phyloP scores from a whole-genome alignment of 2,113 vertebrate genomes.

The Calonectris borealis region DNA sequence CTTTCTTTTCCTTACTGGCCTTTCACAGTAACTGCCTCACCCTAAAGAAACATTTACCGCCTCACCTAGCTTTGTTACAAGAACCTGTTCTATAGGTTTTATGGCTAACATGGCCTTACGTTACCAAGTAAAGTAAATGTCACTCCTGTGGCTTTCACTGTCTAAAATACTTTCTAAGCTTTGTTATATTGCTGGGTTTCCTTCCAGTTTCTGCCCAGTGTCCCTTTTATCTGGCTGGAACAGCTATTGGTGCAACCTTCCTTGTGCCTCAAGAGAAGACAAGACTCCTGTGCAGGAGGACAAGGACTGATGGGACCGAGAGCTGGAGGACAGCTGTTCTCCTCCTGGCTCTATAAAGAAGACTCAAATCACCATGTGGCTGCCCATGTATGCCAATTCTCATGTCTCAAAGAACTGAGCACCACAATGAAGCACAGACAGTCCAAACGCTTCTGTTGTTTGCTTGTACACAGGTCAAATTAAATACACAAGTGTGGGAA shows the following conservation, averaged over 20 bases:
- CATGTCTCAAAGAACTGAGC: neutral
- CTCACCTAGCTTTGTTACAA: neutral
- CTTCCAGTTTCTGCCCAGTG: neutral
- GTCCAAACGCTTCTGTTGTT: neutral
- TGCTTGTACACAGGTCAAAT: neutral
- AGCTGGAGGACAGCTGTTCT: neutral
- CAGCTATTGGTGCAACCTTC: neutral
- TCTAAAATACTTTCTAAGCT: neutral
- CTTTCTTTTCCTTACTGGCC: neutral
- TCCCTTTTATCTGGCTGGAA: neutral
- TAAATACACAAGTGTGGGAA: neutral
- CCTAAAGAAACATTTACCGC: neutral
- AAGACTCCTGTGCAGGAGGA: neutral
- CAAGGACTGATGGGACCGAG: neutral
- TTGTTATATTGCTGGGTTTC: neutral
- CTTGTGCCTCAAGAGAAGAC: neutral
- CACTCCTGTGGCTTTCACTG: neutral
- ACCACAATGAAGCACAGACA: neutral
- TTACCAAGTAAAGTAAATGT: neutral
- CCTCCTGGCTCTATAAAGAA: neutral
- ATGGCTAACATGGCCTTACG: neutral
- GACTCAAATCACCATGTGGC: neutral
- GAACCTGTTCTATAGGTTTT: conserved; percentile 49
- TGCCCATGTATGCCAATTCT: neutral
- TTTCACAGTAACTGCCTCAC: conserved; percentile 15